Evolutionary conservation across 2,113 vertebrate genomes (phyloP), one percentile per base, ranked within the genome.

Genomic region (Ammodytes dubius): DNA sequence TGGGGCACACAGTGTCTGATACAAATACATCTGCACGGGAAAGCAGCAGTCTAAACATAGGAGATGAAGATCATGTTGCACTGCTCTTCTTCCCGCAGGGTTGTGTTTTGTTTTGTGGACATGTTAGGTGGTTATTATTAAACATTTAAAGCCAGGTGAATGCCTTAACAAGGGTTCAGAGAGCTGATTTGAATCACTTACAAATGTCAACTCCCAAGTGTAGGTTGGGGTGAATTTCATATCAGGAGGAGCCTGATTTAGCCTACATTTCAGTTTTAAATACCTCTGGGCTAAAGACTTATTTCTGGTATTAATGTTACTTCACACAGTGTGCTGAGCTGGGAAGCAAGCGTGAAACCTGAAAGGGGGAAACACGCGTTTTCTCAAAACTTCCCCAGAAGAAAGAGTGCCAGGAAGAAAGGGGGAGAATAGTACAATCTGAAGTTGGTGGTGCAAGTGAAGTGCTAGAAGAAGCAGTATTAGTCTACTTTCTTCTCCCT

Each of bases 121-220:
- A 59, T 70, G 71, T 63, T 81, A 52, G 70, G 82, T 84, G 82
- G 77, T 84, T 4, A 52, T 82, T 79, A 91, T 85, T 77, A 86
- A 91, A 87, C 70, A 87, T 85, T 83, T 69, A 92, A 63, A 57
- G 61, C 9, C 58, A 70, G 76, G 57, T 87, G 69, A 73, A 77
- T 68, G 78, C 81, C 70, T 88, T 35, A 88, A 68, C 27, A 27
- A 52, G 10, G 64, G 39, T 72, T 79, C 9, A 35, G 12, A 60
- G 15, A 79, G 80, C 84, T 65, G 66, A 84, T 57, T 8, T 52
- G 67, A 87, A 72, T 85, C 70, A 35, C 70, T 83, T 67, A 72
- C 2, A 3, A 60, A 73, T 70, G 49, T 64, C 46, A 12, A 4
- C 49, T 67, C 43, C 61, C 57, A 69, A 68, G 64, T 11, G 61